Percentiles rank a stretch among this genome's conserved stretches.
Evolutionary conservation across 2,888 invertebrate genomes (phyloP).

Genomic region (Caenorhabditis virilis): DNA sequence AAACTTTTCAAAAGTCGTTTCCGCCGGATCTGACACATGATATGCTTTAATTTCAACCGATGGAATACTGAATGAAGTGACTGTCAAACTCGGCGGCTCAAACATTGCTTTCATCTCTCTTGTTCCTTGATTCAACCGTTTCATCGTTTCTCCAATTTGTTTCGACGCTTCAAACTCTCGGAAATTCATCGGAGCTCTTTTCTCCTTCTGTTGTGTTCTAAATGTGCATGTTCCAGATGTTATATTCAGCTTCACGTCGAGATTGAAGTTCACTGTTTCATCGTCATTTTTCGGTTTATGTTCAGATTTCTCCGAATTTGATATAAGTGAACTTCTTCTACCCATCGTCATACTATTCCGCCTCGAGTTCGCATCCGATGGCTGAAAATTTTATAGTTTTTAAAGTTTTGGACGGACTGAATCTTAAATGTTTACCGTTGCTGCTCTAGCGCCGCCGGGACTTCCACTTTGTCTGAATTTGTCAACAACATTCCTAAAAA

Average conservation of each 20-base stretch:
- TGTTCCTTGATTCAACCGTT: conserved; percentile 25
- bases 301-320: too few relatives aligned
- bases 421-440: too few relatives aligned
- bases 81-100: conserved; percentile 21
- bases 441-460: too few relatives aligned
- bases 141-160: conserved; percentile 23
- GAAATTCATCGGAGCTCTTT: conserved; percentile 8
- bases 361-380: too few relatives aligned
- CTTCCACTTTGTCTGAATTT: conserved; percentile 16
- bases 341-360: too few relatives aligned
- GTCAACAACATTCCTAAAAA: conserved; percentile 24
- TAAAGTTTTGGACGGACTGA: too few relatives aligned
- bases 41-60: conserved; percentile 80
- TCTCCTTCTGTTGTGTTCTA: conserved; percentile 48
- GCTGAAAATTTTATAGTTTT: too few relatives aligned
- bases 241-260: conserved; percentile 64
- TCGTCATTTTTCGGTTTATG: too few relatives aligned
- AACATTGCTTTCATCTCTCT: conserved; percentile 37
- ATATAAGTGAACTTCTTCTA: too few relatives aligned
- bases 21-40: conserved; percentile 55
- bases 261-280: conserved; percentile 64
- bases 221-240: conserved; percentile 62
- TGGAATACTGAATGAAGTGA: conserved; percentile 46
- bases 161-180: conserved; percentile 15
- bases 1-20: conserved; percentile 8